Evolutionary conservation across 2,888 invertebrate genomes (phyloP).

Genomic region (Globia sparganii): DNA sequence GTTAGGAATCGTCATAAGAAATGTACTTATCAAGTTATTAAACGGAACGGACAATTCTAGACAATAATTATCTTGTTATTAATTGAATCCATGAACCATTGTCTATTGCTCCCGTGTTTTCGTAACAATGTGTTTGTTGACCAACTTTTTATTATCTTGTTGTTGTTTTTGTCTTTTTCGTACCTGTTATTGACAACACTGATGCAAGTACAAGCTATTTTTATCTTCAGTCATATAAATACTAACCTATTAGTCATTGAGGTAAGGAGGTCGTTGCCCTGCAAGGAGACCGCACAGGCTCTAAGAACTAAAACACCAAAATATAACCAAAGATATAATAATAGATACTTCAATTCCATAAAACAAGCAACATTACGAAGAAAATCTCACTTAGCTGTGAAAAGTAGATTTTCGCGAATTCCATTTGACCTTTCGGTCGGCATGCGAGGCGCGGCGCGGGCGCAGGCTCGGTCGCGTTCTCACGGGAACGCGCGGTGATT

Average conservation of each 20-base stretch:
- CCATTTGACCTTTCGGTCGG: constrained; percentile 78
- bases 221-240: constrained; percentile 10
- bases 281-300: background rate
- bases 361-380: background rate
- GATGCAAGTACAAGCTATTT: background rate
- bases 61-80: constrained; percentile 15
- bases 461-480: constrained; percentile 81
- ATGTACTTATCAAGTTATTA: constrained; percentile 46
- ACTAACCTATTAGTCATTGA: background rate
- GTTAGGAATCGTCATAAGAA: constrained; percentile 41
- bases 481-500: constrained; percentile 89
- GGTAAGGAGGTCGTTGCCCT: background rate
- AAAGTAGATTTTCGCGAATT: constrained; percentile 64
- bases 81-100: constrained; percentile 19
- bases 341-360: background rate
- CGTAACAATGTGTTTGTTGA: constrained; percentile 22
- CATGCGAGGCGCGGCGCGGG: constrained; percentile 72
- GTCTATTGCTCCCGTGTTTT: background rate
- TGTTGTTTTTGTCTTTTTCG: constrained; percentile 29
- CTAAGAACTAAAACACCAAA: background rate
- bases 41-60: constrained; percentile 13
- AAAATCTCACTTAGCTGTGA: constrained; percentile 18
- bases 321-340: background rate
- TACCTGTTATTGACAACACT: constrained; percentile 28
- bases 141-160: constrained; percentile 43